phyloP scores from a whole-genome alignment of 1,140 invertebrate species.

The Macrotrachela quadricornifera region DNA sequence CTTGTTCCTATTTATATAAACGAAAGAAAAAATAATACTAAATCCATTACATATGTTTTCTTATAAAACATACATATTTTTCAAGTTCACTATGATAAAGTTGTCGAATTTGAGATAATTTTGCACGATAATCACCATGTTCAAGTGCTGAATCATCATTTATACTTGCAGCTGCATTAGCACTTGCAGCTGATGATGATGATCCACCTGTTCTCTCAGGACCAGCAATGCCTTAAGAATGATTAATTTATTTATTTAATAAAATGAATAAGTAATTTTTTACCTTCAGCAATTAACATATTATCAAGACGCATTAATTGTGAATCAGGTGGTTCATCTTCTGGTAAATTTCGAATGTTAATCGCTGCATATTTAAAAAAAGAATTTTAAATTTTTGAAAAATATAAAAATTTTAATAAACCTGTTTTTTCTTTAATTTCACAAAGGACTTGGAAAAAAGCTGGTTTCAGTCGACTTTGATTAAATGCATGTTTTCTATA shows the following conservation, averaged over 20 bases:
- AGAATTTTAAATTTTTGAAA: too few relatives aligned
- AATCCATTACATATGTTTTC: not conserved
- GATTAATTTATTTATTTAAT: too few relatives aligned
- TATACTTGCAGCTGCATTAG: conserved; percentile 1
- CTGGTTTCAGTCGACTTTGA: conserved; percentile 26
- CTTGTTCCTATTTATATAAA: conserved; percentile 43
- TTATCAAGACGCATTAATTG: conserved; percentile 96
- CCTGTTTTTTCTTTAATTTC: conserved; percentile 33
- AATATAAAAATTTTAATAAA: too few relatives aligned
- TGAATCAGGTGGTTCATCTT: conserved; percentile 93
- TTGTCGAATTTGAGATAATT: conserved; percentile 87
- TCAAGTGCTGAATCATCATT: conserved; percentile 45
- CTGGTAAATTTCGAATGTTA: conserved; percentile 81
- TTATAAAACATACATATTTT: conserved; percentile 60
- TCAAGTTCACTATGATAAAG: conserved; percentile 97
- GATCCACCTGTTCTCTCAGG: conserved; percentile 43
- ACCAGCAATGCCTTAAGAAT: conserved; percentile 65
- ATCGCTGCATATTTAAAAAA: conserved; percentile 33
- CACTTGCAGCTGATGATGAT: conserved; percentile 10
- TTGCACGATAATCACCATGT: conserved; percentile 94
- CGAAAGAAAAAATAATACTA: conserved; percentile 16
- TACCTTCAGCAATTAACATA: conserved; percentile 97
- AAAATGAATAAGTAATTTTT: conserved; percentile 32
- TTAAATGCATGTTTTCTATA: too few relatives aligned
- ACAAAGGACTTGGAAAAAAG: conserved; percentile 30